A percentile compares a stretch with the other conserved stretches of the same genome.
phyloP scores from a whole-genome alignment of 2,113 vertebrate species.

The Sminthopsis crassicaudata region DNA sequence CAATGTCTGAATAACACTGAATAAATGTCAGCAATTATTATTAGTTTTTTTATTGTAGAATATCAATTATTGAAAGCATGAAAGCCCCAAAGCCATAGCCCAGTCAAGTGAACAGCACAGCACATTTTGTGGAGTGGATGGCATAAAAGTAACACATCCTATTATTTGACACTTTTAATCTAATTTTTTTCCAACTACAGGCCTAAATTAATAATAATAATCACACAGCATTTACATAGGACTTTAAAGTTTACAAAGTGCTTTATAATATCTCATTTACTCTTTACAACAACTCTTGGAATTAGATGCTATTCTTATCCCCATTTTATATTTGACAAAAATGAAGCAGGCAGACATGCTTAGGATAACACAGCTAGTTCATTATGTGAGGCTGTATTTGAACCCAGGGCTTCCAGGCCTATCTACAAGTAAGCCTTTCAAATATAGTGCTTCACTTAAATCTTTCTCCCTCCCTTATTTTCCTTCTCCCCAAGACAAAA shows the following conservation, averaged over 20 bases:
- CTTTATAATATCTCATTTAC: neutral
- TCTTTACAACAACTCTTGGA: neutral
- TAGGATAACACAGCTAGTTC: neutral
- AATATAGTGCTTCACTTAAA: neutral
- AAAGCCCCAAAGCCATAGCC: neutral
- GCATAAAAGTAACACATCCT: neutral
- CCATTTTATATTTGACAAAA: neutral
- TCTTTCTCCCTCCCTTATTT: too few relatives aligned
- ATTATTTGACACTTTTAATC: neutral
- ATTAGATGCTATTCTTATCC: neutral
- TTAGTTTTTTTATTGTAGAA: neutral
- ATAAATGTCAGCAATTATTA: neutral
- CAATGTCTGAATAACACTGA: neutral
- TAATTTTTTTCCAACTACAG: slow-evolving; percentile 13
- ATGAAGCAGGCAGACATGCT: neutral
- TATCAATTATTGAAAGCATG: neutral
- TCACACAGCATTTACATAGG: neutral
- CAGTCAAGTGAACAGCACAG: neutral
- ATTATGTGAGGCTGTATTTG: neutral
- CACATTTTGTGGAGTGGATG: neutral
- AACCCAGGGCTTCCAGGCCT: neutral
- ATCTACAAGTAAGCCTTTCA: neutral
- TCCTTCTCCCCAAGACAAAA: too few relatives aligned
- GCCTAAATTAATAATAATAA: neutral
- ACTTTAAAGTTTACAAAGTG: neutral